Evolutionary conservation across 2,797 vertebrate species (phyloP).

Genomic region (Thalassophryne amazonica): DNA sequence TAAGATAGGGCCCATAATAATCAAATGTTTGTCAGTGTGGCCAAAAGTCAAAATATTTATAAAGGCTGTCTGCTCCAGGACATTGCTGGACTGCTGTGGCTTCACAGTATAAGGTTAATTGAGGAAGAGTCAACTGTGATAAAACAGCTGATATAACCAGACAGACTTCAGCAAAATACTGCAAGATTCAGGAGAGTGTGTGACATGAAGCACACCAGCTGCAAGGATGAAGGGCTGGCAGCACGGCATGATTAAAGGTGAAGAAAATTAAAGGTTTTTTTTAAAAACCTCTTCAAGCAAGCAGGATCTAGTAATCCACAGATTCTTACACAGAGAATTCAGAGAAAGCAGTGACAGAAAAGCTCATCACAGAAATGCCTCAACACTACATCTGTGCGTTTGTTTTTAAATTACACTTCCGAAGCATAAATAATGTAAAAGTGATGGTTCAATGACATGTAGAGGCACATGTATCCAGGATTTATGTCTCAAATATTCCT

Average conservation of each 20-base stretch:
- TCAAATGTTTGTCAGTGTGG: too few species aligned
- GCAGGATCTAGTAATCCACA: conserved; percentile 24
- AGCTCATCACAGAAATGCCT: neutral
- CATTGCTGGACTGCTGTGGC: too few species aligned
- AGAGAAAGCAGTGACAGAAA: conserved; percentile 6
- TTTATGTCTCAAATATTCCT: too few species aligned
- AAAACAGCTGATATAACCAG: neutral
- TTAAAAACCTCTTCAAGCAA: conserved; percentile 35
- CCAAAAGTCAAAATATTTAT: too few species aligned
- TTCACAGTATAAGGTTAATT: too few species aligned
- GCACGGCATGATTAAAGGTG: conserved; percentile 51
- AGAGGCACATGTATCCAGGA: conserved; percentile 4
- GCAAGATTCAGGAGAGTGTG: neutral
- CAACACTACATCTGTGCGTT: neutral
- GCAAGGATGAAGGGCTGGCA: conserved; percentile 32
- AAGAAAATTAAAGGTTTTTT: conserved; percentile 56
- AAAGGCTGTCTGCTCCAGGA: too few species aligned
- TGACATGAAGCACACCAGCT: conserved; percentile 28
- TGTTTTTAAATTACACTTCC: too few species aligned
- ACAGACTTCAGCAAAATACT: conserved; percentile 1
- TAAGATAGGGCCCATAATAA: too few species aligned
- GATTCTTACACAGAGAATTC: neutral
- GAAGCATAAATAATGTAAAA: too few species aligned
- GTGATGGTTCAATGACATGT: conserved; percentile 20
- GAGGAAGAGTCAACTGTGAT: too few species aligned